Evolutionary conservation across 2,797 vertebrate species (phyloP), one percentile per base, ranked within the genome.

Genomic region (Scleropages formosus): DNA sequence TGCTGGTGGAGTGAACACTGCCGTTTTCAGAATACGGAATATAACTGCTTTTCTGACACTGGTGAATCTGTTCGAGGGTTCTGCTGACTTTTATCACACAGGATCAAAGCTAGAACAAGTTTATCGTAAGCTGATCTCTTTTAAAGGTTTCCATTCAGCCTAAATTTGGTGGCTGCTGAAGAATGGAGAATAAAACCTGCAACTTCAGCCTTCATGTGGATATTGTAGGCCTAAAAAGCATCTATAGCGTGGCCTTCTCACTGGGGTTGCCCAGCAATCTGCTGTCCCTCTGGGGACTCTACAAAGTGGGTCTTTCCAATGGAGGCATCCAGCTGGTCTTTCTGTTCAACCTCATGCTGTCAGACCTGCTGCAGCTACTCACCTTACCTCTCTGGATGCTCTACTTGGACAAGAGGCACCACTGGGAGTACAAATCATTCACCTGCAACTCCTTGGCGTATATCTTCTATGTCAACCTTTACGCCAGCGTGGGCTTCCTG

Each of bases 191-290:
- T 79, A 78, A 83, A 75, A 93, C 84, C 78, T 93, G 92, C 77
- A 80, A 89, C 80, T 82, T 93, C 61, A 89, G 90, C 13, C 77
- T 92, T 81, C 79, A 90, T 80, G 90, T 85, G 0, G 93, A 94
- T 85, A 77, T 76, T 0, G 82, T 88, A n/a, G 90, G 89, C 22
- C 84, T 93, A 77, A 93, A 89, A 64, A 91, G 83, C 72, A 91
- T 93, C 80, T 94, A 93, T 70, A 87, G 92, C 74, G 13, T 92
- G 62, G 88, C 90, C 78, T 93, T 94, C 78, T 89, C 88, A 13
- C 26, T 93, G 78, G 92, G 92, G 24, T 89, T 94, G 13, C 93
- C 93, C n/a, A 89, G 89, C 76, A 94, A 94, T 83, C 87, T 93
- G 44, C 83, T 93, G 56, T 93, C 92, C 12, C 89, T 93, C 7